Evolutionary conservation across 2,888 invertebrate species (phyloP).

Genomic region (Conomelus anceps): DNA sequence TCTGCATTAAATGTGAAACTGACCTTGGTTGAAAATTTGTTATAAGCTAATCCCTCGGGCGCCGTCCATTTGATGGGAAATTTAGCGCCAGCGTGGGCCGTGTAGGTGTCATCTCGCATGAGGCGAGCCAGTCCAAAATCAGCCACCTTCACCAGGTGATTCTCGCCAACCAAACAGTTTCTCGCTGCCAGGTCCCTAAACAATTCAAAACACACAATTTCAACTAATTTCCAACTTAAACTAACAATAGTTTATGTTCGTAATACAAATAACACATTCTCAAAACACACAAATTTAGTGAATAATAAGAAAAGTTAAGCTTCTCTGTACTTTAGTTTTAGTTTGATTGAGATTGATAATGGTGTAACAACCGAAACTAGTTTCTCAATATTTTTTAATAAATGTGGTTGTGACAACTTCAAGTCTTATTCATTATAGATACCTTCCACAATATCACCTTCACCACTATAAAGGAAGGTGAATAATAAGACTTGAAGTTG

Average conservation of each 20-base stretch:
- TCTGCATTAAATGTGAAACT: neutral
- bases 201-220: slow-evolving; percentile 22
- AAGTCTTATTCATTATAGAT: too few species aligned
- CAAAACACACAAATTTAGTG: too few species aligned
- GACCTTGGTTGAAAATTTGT: slow-evolving; percentile 89
- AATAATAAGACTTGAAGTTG: too few species aligned
- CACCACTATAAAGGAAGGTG: too few species aligned
- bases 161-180: slow-evolving; percentile 96
- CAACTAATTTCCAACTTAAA: neutral
- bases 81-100: slow-evolving; percentile 97
- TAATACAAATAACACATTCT: neutral
- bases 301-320: neutral
- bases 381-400: too few species aligned
- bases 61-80: slow-evolving; percentile 99
- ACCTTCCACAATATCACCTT: too few species aligned
- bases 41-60: slow-evolving; percentile 97
- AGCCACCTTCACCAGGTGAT: slow-evolving; percentile 96
- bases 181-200: slow-evolving; percentile 93
- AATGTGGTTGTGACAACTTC: too few species aligned
- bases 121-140: slow-evolving; percentile 97
- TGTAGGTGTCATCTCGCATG: slow-evolving; percentile 98
- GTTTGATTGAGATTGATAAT: too few species aligned
- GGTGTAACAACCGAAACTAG: too few species aligned
- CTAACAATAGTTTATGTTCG: neutral
- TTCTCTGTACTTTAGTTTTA: too few species aligned